Evolutionary conservation across 2,888 invertebrate genomes (phyloP), one percentile per base, ranked within the genome.

Genomic region (Lasioglossum pauxillum): DNA sequence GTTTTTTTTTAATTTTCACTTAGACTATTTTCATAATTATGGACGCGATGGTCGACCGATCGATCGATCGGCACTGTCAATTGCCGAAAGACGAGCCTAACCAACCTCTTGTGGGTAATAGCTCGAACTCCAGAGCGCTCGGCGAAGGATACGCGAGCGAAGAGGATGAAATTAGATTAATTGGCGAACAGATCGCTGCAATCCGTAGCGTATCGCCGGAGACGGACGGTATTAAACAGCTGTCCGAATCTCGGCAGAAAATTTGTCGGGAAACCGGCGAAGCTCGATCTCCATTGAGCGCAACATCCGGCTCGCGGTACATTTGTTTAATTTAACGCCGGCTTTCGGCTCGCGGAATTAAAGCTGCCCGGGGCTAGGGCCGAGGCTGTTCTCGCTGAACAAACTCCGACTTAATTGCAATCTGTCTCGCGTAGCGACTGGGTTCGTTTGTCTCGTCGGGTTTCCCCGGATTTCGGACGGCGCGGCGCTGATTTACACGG

Each of bases 401-500:
- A 73, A 73, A 73, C 72, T 73, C 19, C 46, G 27, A 49, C 31
- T 31, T 73, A 73, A 73, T 73, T 49, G 49, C 46, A 73, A 73
- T 69, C 69, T 69, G 69, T 69, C 69, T 35, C 69, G 69, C 10
- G 31, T 19, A 19, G 44, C 46, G 31, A 19, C 27, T 23, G 31
- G 46, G 31, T 49, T 49, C 77, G 46, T 77, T 69, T 77, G 35
- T 69, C 49, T 38, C n/a, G 31, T 69, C 44, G 31, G 7, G 23
- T 76, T 76, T 60, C 31, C 41, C 27, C 46, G 31, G 46, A 64
- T 35, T 44, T 49, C 49, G 67, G 71, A 41, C 41, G 12, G n/a
- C 38, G 38, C 41, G 12, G n/a, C 38, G 38, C 10, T 41, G 53
- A 67, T 88, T 80, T 74, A 57, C 75, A 57, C 27, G 67, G 73